phyloP scores from a whole-genome alignment of 2,113 vertebrate genomes.

The Tautogolabrus adspersus region DNA sequence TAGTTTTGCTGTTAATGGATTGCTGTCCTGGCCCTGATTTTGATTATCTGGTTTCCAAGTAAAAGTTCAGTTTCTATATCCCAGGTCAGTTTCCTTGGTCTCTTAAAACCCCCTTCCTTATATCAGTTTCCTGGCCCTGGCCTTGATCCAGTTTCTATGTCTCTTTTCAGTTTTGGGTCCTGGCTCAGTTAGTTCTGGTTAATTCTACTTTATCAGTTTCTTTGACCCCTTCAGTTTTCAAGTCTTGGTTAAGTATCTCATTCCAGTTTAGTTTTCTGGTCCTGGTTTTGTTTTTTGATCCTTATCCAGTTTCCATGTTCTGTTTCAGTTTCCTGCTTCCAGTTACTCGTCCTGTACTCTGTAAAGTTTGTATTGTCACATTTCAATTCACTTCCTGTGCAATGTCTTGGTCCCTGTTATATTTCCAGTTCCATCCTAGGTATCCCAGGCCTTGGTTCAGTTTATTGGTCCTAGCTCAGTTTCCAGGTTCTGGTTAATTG shows the following conservation, averaged over 20 bases:
- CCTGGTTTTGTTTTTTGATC: background rate
- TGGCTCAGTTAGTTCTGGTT: background rate
- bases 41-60: too few relatives aligned
- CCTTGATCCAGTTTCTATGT: background rate
- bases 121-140: too few relatives aligned
- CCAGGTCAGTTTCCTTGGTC: too few relatives aligned
- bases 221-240: background rate
- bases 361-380: background rate
- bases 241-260: background rate
- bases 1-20: too few relatives aligned
- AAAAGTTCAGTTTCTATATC: too few relatives aligned
- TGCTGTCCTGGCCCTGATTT: too few relatives aligned
- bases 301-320: background rate
- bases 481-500: background rate
- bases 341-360: too few relatives aligned
- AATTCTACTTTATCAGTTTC: background rate
- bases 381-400: background rate
- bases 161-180: background rate
- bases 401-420: background rate
- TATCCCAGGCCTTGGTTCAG: background rate
- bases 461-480: background rate
- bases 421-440: background rate
- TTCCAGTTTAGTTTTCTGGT: background rate
- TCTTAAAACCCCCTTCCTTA: too few relatives aligned
- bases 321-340: background rate